Base-by-base conservation (phyloP, 2,797 vertebrate species). In the Pangasius krempfi region DNA sequence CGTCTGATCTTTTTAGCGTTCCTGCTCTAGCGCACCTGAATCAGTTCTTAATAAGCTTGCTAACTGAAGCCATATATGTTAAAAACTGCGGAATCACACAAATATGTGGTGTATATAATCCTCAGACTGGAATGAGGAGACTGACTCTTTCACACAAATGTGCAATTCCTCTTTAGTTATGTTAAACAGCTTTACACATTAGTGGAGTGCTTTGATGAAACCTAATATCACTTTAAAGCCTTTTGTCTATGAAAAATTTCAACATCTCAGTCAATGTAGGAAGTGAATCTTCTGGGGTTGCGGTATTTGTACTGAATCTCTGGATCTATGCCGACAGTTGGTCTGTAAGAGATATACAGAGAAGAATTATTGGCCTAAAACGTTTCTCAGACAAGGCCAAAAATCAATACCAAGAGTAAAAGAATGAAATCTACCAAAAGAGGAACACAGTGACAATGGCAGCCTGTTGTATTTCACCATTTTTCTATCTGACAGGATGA, bases 331-430 rank as follows among this genome's bases (percentile, higher is more conserved):
- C 33, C 20, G 66, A 87, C 27, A 78, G 82, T 64, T 83, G 37
- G 33, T 80, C 76, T 79, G 33, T 64, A 86, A 40, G 68, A 56
- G 52, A 25, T 79, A 88, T 56, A 73, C n/a, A 72, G 62, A 68
- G 58, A 64, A 1, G 50, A 75, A 81, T 89, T 84, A 84, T 14
- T 89, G 87, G 90, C 88, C 86, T 89, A 78, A 86, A 88, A 83
- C 87, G 84, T 92, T 93, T 91, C 92, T 85, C 87, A 84, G 91
- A 90, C 90, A 90, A 86, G 89, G 92, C 88, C 90, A 76, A 87
- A 94, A 94, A 95, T 94, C 93, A 90, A 93, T 95, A 94, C 87
- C 89, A 78, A 85, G 66, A 89, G 88, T 89, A 88, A 93, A 94
- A 92, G 52, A 89, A 87, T 89, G 91, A 93, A 86, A 89, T 27